Base-by-base conservation (phyloP, 2,113 vertebrate genomes). In the Rhea americana region DNA sequence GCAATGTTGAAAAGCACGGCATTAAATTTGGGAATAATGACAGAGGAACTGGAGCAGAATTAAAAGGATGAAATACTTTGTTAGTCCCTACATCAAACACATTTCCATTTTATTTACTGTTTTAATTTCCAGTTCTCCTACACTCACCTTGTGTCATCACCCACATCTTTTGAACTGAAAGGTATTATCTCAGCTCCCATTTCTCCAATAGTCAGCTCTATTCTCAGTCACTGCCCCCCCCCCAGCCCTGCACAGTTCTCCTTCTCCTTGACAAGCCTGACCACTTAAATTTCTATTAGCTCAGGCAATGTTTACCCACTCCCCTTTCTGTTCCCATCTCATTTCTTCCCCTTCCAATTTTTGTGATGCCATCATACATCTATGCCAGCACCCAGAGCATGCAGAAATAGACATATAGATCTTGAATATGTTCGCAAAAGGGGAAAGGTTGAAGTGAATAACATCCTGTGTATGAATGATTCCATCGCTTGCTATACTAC, bases 391-490 rank as follows among this genome's bases (percentile, higher is more conserved):
- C 43, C 26, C 65, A 84, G 62, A 93, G 61, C 79, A 91, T 65
- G 77, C 85, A 90, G 87, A 83, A 71, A 41, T 11, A 94, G 95
- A 91, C 93, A 73, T 81, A 95, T 71, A 95, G 95, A 96, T 87
- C 90, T 77, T 74, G 91, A 35, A 87, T 91, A 76, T 4, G 0
- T 70, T 88, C 82, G 79, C 77, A 45, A 83, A 91, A 91, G 95
- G 91, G 77, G 90, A 95, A 94, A 96, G 94, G 95, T 95, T 94
- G 94, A 74, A 94, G 85, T 86, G 89, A 96, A 94, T 95, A 96
- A 96, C 90, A 85, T 68, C 93, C 89, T 22, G 13, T 1, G 13
- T 94, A 68, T 95, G 94, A 96, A 73, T 66, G 82, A 96, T 95
- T 97, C 92, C 90, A 73, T 82, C 73, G 73, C 90, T 93, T 19